Base-by-base conservation (phyloP, 2,888 invertebrate species). In the Iphiclides podalirius region DNA sequence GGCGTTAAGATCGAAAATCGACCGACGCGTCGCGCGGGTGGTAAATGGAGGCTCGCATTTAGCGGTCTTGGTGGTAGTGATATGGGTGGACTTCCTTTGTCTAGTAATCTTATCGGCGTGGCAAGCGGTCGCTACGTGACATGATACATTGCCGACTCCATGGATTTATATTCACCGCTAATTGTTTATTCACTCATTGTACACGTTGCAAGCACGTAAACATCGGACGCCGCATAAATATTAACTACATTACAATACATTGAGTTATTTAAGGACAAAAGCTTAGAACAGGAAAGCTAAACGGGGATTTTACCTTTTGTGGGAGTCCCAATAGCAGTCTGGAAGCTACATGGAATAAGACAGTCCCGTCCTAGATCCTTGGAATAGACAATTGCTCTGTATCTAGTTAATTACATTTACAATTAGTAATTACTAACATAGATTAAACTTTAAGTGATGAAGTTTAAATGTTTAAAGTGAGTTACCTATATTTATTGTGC, bases 61-160 rank as follows among this genome's bases (percentile, higher is more conserved):
- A 85, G 86, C 75, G 79, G 80, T 73, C 69, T 70, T 68, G 72
- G 76, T 73, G 79, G 79, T 83, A 81, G 79, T 84, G 85, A 86
- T 86, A 83, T 81, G 84, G 84, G 82, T 83, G 84, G 83, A 86
- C 84, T 86, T 83, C 85, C 87, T 87, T 87, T 87, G 87, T 87
- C 86, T 87, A 72, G 79, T 82, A 87, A 88, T 87, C 84, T 86
- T 86, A 88, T 88, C 87, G 79, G 78, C 60, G 65, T 67, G 74
- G 70, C 79, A 72, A 77, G 75, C 76, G 75, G 71, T 72, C 69
- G 69, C 69, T 60, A 58, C 70, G 79, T 79, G 84, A 78, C 87
- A 80, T 86, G 87, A 88, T 83, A 81, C 83, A 88, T 83, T 72
- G 76, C 72, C 61, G 62, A 61, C 61, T 59, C 64, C 70, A 68